These are phyloP conservation scores for Larimichthys crocea DNA, from an alignment of 2,113 vertebrate species.

Conservation along the genomic window DNA sequence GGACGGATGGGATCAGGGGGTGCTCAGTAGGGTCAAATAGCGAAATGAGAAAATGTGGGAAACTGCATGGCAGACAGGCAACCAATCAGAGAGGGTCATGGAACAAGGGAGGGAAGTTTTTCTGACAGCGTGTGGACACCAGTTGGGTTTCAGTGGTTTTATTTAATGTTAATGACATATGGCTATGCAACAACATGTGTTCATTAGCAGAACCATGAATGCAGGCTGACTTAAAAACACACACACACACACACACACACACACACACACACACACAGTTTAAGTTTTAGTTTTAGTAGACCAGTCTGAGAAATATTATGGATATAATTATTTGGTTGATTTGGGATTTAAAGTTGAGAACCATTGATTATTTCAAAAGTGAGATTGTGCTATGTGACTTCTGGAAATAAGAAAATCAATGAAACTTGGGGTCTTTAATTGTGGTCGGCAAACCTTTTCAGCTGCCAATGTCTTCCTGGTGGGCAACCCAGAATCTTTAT, in stretches of 20 bases:
- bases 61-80: not conserved
- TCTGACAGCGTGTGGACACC: not conserved
- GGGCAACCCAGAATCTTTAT: not conserved
- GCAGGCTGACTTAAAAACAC: not conserved
- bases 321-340: too few species aligned
- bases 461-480: not conserved
- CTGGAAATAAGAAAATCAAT: not conserved
- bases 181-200: not conserved
- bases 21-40: not conserved
- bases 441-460: not conserved
- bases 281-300: too few species aligned
- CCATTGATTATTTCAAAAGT: too few species aligned
- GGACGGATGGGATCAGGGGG: slow-evolving; percentile 19
- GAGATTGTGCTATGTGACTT: too few species aligned
- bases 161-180: too few species aligned
- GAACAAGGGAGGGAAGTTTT: not conserved
- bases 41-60: not conserved
- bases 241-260: too few species aligned
- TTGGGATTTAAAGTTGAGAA: too few species aligned
- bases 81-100: not conserved
- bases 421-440: too few species aligned
- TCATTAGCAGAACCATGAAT: not conserved
- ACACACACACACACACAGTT: too few species aligned
- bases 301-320: too few species aligned
- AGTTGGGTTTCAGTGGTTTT: not conserved